Base-by-base conservation (phyloP, 2,888 invertebrate species). In the Ochropleura plecta region DNA sequence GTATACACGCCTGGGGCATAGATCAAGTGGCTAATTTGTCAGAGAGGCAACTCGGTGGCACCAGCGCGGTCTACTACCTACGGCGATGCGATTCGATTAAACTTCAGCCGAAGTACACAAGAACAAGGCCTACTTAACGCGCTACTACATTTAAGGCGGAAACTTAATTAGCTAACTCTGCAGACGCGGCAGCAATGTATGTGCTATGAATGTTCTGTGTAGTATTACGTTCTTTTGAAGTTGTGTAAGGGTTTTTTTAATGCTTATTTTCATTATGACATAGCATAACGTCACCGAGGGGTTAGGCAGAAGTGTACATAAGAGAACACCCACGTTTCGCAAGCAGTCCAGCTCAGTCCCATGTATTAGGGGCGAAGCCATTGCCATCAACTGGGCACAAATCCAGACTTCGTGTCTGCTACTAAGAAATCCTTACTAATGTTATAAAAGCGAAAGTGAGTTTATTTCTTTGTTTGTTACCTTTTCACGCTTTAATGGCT, bases 11-110 rank as follows among this genome's bases (percentile, higher is more conserved):
- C 92, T 89, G 89, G 89, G 91, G 92, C 91, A 90, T 86, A 92
- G 93, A 94, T 93, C 94, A 94, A 95, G 94, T 94, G 93, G 93
- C 92, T 95, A 96, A 96, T 95, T 96, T 96, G 95, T 95, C 95
- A 95, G 89, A 90, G 89, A 92, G 90, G 90, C 92, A 94, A 96
- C 91, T 94, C 91, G 84, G 90, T 84, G 87, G 73, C 78, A 82
- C 82, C 80, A 84, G 87, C 90, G 89, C 88, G 91, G 91, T 91
- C 91, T 91, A 88, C 90, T 88, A 70, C 76, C 80, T 80, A 73
- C 92, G 93, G 90, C 93, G 93, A 90, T 94, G 95, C 94, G 93
- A 96, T 95, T 96, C 96, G 96, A 96, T 96, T 96, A 95, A 96
- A 96, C 95, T 96, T 94, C 90, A 87, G 83, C 59, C 91, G 82